A percentile compares a stretch with the other conserved stretches of the same genome.
Evolutionary conservation across 1,140 invertebrate genomes (phyloP).

Genomic region (Pararge aegeria): DNA sequence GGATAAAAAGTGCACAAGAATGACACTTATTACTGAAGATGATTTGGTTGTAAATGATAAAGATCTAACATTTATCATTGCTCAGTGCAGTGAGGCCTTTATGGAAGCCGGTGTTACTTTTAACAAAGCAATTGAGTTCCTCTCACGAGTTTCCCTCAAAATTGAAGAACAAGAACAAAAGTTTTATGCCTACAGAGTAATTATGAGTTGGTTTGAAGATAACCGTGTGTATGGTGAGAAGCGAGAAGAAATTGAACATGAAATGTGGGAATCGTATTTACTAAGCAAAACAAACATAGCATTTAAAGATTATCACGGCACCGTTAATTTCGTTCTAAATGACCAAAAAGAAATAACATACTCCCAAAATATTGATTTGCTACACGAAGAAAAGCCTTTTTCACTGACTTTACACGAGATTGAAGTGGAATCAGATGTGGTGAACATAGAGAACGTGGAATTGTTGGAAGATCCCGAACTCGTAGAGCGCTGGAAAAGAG

Average conservation of each 20-base stretch:
- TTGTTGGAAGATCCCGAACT: constrained; percentile 52
- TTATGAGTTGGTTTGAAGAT: constrained; percentile 79
- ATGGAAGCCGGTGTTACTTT: constrained; percentile 78
- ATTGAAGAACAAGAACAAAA: constrained; percentile 70
- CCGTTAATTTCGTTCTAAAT: constrained; percentile 57
- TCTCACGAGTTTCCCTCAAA: constrained; percentile 75
- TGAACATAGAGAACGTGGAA: constrained; percentile 62
- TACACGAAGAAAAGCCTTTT: constrained; percentile 52
- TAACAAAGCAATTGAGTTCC: constrained; percentile 79
- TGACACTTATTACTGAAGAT: constrained; percentile 37
- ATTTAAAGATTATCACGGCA: constrained; percentile 57
- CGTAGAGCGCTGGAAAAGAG: constrained; percentile 56
- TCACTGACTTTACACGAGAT: constrained; percentile 66
- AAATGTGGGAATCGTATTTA: constrained; percentile 79
- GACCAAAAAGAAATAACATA: constrained; percentile 55
- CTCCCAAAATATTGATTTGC: constrained; percentile 38
- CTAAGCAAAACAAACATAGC: constrained; percentile 41
- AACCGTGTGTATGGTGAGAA: constrained; percentile 61
- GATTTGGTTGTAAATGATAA: constrained; percentile 52
- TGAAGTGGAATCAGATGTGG: constrained; percentile 69
- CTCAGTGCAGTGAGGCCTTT: constrained; percentile 80
- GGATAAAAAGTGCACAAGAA: constrained; percentile 30
- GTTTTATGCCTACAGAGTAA: constrained; percentile 78
- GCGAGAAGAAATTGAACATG: constrained; percentile 75
- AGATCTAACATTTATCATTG: constrained; percentile 77